phyloP scores from a whole-genome alignment of 2,113 vertebrate species.

The Grantiella picta region DNA sequence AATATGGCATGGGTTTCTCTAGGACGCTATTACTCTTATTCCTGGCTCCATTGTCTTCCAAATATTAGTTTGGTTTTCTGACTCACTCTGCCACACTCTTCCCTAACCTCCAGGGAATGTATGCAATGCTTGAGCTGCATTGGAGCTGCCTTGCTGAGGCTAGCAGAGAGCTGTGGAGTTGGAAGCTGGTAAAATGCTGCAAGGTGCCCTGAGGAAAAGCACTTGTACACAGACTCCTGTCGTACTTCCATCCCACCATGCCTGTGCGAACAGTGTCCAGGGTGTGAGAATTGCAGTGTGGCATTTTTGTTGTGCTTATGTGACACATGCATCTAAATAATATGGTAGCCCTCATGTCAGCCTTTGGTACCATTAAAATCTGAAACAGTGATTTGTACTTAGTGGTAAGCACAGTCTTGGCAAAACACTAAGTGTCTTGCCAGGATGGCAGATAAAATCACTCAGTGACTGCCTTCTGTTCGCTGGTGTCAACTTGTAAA shows the following conservation, averaged over 20 bases:
- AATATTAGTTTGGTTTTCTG: not conserved
- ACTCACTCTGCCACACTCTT: not conserved
- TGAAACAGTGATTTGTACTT: not conserved
- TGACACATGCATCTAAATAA: not conserved
- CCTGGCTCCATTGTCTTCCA: not conserved
- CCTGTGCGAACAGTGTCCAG: not conserved
- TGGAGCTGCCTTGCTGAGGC: not conserved
- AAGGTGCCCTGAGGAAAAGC: not conserved
- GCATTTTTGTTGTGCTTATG: not conserved
- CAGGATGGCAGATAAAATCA: not conserved
- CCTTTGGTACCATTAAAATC: not conserved
- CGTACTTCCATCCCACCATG: not conserved
- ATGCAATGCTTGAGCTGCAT: rapidly evolving
- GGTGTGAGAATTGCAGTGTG: not conserved
- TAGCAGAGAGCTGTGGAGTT: not conserved
- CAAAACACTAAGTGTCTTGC: not conserved
- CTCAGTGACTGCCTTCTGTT: not conserved
- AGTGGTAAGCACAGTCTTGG: not conserved
- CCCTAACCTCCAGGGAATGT: not conserved
- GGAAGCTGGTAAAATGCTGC: not conserved
- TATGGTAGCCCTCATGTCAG: not conserved
- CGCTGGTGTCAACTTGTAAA: not conserved
- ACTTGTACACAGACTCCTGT: not conserved
- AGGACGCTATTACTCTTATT: not conserved
- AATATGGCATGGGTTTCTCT: not conserved